Evolutionary conservation across 2,888 invertebrate species (phyloP), one percentile per base, ranked within the genome.

Genomic region (Elysia crispata): DNA sequence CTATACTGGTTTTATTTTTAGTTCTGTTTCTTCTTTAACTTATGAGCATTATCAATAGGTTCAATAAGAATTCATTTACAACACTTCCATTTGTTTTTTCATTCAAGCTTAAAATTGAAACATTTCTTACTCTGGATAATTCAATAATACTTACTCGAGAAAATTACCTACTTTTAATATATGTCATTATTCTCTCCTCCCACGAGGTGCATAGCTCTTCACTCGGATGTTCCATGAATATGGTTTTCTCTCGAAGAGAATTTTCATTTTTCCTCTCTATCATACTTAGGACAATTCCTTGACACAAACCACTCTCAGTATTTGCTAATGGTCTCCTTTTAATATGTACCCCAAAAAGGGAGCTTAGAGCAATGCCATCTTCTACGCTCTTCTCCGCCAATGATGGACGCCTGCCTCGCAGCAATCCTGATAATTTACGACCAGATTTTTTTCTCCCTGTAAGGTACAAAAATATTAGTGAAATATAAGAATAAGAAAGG

Each of bases 221-320:
- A 83, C 88, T 88, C 0, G 89, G 89, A 82, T 89, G 88, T 83
- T 89, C 88, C 82, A 89, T 86, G 62, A 86, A 83, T 8, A 87
- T 81, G 62, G 81, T 74, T 70, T 81, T 85, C 70, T 88, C 88
- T 70, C 82, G 78, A 50, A 87, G 80, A 25, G 80, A 82, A 77
- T 88, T 89, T 11, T 85, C 86, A 78, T 81, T 70, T 72, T 88
- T 85, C 20, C 79, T 81, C 6, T 87, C 83, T 66, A 83, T 62
- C 18, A 79, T 81, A 30, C 84, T 83, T 15, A 84, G 69, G 23
- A 80, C 82, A 25, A 84, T 25, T 13, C 83, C 89, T 18, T 85
- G 72, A 81, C 88, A 87, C 25, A 84, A 60, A 0, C 89, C 89
- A 18, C 86, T 85, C 1, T 85, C 87, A 15, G 86, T 87, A 31